phyloP scores from a whole-genome alignment of 2,797 vertebrate species.

The Falco peregrinus region DNA sequence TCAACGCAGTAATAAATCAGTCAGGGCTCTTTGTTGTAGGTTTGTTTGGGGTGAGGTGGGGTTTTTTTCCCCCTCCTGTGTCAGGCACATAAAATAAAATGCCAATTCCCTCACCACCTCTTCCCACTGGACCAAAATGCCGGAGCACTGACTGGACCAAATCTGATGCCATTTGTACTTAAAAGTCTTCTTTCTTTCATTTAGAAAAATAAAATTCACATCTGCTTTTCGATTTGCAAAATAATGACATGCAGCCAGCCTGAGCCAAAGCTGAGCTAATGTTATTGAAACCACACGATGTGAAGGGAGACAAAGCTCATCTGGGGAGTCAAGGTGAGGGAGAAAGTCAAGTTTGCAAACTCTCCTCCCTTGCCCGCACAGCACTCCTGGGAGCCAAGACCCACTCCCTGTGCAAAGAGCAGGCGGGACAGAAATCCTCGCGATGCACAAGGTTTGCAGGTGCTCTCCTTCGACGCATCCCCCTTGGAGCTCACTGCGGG shows the following conservation, averaged over 20 bases:
- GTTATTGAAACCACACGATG: constrained; percentile 41
- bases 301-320: constrained; percentile 52
- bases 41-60: not conserved
- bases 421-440: not conserved
- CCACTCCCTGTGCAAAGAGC: not conserved
- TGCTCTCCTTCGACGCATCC: not conserved
- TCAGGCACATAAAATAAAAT: constrained; percentile 46
- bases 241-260: constrained; percentile 35
- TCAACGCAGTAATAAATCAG: constrained; percentile 71
- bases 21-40: constrained; percentile 57
- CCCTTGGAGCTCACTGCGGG: not conserved
- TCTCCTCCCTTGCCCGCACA: rapidly evolving
- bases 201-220: constrained; percentile 48
- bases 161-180: constrained; percentile 5
- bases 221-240: constrained; percentile 47
- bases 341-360: constrained; percentile 41
- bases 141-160: not conserved
- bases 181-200: constrained; percentile 36
- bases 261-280: constrained; percentile 46
- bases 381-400: not conserved
- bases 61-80: not conserved
- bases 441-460: not conserved
- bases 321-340: constrained; percentile 33
- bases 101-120: constrained; percentile 15
- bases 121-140: not conserved